Conservation (phyloP, 2,888 invertebrate species). For the Mesopsocus fuscifrons region DNA sequence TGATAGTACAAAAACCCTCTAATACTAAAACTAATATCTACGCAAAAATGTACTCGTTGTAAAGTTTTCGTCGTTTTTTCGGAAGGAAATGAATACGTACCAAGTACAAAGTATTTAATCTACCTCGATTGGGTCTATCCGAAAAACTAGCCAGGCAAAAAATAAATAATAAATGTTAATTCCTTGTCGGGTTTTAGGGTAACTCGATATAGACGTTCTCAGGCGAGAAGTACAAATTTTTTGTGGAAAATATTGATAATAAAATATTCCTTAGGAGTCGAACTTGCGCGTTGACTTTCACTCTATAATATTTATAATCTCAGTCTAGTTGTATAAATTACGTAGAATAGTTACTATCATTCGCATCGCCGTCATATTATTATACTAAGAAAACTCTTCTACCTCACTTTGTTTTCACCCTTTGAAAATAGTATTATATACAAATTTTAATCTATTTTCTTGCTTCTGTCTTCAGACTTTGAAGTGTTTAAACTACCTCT, state of each 20-base stretch:
- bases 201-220: constrained; percentile 1
- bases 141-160: neutral
- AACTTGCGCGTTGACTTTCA: neutral
- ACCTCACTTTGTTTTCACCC: neutral
- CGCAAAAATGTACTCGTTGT: neutral
- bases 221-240: constrained; percentile 9
- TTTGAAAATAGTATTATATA: neutral
- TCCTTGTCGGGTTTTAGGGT: neutral
- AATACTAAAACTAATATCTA: too few relatives aligned
- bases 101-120: constrained; percentile 19
- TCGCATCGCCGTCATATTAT: too few relatives aligned
- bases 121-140: constrained; percentile 17
- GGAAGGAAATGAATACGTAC: constrained; percentile 9
- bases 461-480: neutral
- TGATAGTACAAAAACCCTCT: constrained; percentile 1
- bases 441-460: too few relatives aligned
- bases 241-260: neutral
- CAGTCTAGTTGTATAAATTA: neutral
- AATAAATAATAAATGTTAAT: neutral
- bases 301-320: neutral
- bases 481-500: neutral
- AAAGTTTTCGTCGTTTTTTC: constrained; percentile 5
- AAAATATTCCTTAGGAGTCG: neutral
- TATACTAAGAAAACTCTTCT: neutral
- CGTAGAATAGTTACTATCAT: neutral